Base-by-base conservation (phyloP, 2,797 vertebrate species). In the Poecile montanus region DNA sequence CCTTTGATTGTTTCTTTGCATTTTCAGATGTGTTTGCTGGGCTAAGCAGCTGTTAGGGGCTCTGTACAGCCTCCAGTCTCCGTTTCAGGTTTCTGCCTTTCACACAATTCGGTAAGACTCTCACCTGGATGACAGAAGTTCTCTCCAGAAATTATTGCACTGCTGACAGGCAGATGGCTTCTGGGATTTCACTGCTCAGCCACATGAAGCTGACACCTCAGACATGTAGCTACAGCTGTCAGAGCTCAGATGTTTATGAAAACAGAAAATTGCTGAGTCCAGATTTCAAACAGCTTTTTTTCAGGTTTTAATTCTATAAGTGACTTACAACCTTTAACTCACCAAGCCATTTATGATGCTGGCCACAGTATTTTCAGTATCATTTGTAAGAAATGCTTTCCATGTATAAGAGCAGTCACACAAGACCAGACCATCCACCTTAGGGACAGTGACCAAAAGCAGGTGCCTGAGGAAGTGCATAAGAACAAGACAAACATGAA, bases 11-110 rank as follows among this genome's bases (percentile, higher is more conserved):
- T 63, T 88, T 85, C 87, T 91, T 88, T 84, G 42, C 76, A 88
- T 81, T 94, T 88, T 71, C 92, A 94, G 87, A 90, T 72, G 58
- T 90, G 44, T 60, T 90, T 92, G 79, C 72, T 95, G 89, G 84
- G 36, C 83, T 88, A 71, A 92, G 79, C 53, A 88, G 87, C 75
- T 74, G 53, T 92, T 51, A 62, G 71, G 70, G 57, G 34, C 70
- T 68, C 51, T 25, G 29, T 68, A 87, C 42, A 51, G 47, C n/a
- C 65, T 89, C 78, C 78, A 48, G 61, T 77, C 70, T 89, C 65
- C 14, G 5, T 91, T 86, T 80, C 86, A 92, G 61, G 51, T 87
- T 90, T 92, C 86, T 92, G 79, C 47, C 78, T 92, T 61, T 77
- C 78, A 40, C 54, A 23, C 42, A 84, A 27, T 89, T 90, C 7